Evolutionary conservation across 2,888 invertebrate genomes (phyloP), one percentile per base, ranked within the genome.

Genomic region (Sturmia bella): DNA sequence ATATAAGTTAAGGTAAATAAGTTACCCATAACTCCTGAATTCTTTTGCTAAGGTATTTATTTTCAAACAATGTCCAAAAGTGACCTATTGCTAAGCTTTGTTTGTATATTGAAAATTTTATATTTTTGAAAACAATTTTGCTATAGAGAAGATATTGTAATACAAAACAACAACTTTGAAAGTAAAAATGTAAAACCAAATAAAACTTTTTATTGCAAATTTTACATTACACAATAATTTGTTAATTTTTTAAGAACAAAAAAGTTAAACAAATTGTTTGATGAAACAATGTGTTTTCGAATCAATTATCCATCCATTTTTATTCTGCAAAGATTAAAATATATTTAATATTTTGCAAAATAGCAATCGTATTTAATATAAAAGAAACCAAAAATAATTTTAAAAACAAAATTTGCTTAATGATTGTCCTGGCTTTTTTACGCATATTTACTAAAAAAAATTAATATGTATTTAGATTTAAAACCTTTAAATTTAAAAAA

Each of bases 241-340:
- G 52, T 78, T 43, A 66, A 79, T 59, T 66, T 57, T 63, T 61
- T 32, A 32, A 48, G 15, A 80, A 61, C 21, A 0, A 73, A 43
- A 70, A 70, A 2, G n/a, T n/a, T n/a, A 69, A 76, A 54, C 66
- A 66, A 77, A 64, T 56, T 66, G 56, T 56, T 54, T 72, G 50
- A 61, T 7, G 48, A 56, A 66, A 74, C 57, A 74, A 75, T 80
- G 68, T 82, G 80, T 83, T 82, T 82, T 83, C 70, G 57, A 84
- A 84, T 82, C 68, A 85, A 85, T 84, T 85, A 81, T 85, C 85
- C 85, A 85, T 85, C 85, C 85, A 85, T 85, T 85, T 85, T 85
- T 85, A 82, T 85, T 85, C 84, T 84, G 84, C 83, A 72, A 84
- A 63, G 32, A 56, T 63, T 63, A 57, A 59, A 59, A 80, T 52